Percentiles rank a stretch among this genome's conserved stretches.
Conservation (phyloP, 37 sponge, comb jelly and placozoan species). For the Ephydatia muelleri region DNA sequence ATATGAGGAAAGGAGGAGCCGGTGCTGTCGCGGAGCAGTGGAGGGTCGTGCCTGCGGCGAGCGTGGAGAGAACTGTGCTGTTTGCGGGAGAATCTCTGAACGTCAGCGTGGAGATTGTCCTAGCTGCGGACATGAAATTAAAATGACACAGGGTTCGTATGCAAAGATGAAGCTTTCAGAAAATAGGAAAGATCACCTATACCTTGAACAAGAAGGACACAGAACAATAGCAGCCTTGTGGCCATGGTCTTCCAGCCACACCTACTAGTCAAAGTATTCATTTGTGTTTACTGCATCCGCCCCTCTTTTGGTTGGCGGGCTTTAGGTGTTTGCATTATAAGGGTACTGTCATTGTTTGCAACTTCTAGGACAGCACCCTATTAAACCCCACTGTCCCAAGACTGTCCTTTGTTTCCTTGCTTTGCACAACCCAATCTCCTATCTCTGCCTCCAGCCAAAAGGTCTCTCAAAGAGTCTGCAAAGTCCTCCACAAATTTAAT, state of each 20-base stretch:
- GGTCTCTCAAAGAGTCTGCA: no score
- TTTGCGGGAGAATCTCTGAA: conserved; percentile 46
- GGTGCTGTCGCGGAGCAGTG: conserved; percentile 22
- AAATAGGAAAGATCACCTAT: neutral
- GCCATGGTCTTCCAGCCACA: neutral
- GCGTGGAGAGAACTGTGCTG: conserved; percentile 14
- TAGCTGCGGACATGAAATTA: neutral
- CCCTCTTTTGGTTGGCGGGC: neutral
- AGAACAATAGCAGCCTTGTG: neutral
- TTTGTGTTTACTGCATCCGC: neutral
- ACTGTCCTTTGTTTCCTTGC: no score
- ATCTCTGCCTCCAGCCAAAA: no score
- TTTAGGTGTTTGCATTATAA: no score
- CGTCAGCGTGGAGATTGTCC: neutral
- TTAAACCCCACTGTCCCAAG: no score
- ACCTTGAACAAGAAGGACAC: neutral
- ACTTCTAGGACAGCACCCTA: no score
- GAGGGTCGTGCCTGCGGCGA: conserved; percentile 16
- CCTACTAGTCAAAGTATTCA: neutral
- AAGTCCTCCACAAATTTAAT: no score
- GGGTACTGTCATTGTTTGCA: no score
- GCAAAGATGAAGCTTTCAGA: neutral
- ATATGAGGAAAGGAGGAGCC: conserved; percentile 11
- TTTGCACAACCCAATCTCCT: no score
- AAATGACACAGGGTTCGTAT: neutral